Evolutionary conservation across 2,888 invertebrate species (phyloP).

Genomic region (Ennomos fuscantarius): DNA sequence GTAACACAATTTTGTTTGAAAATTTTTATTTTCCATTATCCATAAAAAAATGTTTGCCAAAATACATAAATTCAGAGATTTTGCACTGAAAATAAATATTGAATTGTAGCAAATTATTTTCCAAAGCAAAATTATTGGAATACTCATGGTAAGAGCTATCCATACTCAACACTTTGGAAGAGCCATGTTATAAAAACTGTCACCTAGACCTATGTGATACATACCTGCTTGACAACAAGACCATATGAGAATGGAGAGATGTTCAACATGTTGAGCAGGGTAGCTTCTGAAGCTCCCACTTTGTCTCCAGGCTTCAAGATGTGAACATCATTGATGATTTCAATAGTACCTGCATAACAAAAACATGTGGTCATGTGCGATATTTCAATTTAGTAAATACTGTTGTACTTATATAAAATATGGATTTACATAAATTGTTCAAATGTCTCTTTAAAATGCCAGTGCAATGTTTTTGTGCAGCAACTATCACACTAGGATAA

Average conservation of each 20-base stretch:
- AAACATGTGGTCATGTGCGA: not conserved
- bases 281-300: slow-evolving; percentile 99
- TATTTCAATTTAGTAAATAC: too few species aligned
- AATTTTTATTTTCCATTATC: not conserved
- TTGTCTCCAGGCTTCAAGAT: slow-evolving; percentile 97
- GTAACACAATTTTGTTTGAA: not conserved
- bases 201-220: slow-evolving; percentile 21
- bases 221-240: slow-evolving; percentile 93
- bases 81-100: slow-evolving; percentile 32
- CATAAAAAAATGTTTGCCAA: slow-evolving; percentile 10
- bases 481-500: slow-evolving; percentile 70
- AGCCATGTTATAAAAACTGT: not conserved
- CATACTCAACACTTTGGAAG: slow-evolving; percentile 82
- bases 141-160: slow-evolving; percentile 58
- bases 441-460: slow-evolving; percentile 70
- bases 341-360: slow-evolving; percentile 91
- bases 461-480: slow-evolving; percentile 57
- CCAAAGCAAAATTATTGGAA: slow-evolving; percentile 82
- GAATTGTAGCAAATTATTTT: slow-evolving; percentile 52
- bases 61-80: slow-evolving; percentile 18
- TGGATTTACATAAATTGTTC: too few species aligned
- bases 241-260: slow-evolving; percentile 99
- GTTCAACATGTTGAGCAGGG: slow-evolving; percentile 99
- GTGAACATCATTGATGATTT: slow-evolving; percentile 99
- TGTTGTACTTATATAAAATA: too few species aligned